Percentiles rank a stretch among this genome's conserved stretches.
phyloP scores from a whole-genome alignment of 2,113 vertebrate genomes.

The Patagioenas fasciata region DNA sequence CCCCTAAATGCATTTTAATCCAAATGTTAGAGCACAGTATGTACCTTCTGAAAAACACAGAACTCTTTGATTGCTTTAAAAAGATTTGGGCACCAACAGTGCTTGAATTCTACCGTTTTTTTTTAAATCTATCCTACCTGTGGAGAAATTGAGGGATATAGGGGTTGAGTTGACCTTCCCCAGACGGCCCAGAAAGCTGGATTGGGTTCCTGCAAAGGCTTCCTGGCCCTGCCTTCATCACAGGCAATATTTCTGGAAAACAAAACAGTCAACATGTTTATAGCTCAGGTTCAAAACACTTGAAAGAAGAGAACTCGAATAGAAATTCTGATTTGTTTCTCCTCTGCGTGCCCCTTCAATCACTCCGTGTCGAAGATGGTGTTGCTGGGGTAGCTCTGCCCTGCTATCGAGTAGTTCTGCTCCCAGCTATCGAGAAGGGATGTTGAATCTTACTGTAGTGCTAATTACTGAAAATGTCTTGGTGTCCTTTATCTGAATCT shows the following conservation, averaged over 20 bases:
- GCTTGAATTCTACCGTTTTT: neutral
- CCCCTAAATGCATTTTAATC: neutral
- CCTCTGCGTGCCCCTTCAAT: rapidly evolving
- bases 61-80: neutral
- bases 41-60: rapidly evolving
- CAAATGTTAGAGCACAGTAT: neutral
- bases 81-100: neutral
- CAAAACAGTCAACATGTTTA: neutral
- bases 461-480: constrained; percentile 54
- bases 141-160: neutral
- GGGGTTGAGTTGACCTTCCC: neutral
- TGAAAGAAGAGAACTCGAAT: neutral
- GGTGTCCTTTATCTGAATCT: constrained; percentile 57
- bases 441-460: neutral
- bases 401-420: neutral
- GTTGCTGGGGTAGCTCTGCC: neutral
- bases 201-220: neutral
- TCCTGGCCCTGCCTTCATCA: neutral
- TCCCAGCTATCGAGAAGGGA: neutral
- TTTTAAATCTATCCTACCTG: rapidly evolving
- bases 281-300: neutral
- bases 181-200: neutral
- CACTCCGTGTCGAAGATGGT: neutral
- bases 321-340: neutral
- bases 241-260: neutral